Conservation (phyloP, 2,113 vertebrate species). For the Procavia capensis region DNA sequence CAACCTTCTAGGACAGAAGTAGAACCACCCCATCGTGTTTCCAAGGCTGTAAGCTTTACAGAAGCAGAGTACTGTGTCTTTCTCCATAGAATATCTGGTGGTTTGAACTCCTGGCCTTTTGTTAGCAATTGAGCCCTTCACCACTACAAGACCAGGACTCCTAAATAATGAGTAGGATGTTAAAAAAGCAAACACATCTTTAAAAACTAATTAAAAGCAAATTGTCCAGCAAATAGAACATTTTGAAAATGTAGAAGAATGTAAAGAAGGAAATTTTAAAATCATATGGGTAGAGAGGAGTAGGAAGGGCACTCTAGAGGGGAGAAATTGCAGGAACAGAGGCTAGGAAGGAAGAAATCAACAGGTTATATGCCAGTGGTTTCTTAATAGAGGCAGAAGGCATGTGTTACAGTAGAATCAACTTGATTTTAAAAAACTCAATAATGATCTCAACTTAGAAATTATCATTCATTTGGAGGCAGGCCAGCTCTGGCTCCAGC, state of each 20-base stretch:
- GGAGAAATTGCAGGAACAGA: neutral
- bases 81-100: too few species aligned
- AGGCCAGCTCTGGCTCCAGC: neutral
- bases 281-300: neutral
- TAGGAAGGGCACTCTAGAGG: neutral
- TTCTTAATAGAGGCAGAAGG: neutral
- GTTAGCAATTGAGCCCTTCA: neutral
- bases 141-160: neutral
- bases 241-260: neutral
- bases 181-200: neutral
- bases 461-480: neutral
- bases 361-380: fast-evolving
- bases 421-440: neutral
- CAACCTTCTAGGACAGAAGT: too few species aligned
- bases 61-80: too few species aligned
- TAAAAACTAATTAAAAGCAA: neutral
- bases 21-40: too few species aligned
- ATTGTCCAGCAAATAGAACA: neutral
- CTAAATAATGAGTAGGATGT: neutral
- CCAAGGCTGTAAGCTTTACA: too few species aligned
- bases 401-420: too few species aligned
- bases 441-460: neutral
- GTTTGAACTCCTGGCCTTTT: too few species aligned
- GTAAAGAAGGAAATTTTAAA: neutral
- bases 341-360: neutral